Evolutionary conservation across 2,888 invertebrate genomes (phyloP).

Genomic region (Sphaerophoria taeniata): DNA sequence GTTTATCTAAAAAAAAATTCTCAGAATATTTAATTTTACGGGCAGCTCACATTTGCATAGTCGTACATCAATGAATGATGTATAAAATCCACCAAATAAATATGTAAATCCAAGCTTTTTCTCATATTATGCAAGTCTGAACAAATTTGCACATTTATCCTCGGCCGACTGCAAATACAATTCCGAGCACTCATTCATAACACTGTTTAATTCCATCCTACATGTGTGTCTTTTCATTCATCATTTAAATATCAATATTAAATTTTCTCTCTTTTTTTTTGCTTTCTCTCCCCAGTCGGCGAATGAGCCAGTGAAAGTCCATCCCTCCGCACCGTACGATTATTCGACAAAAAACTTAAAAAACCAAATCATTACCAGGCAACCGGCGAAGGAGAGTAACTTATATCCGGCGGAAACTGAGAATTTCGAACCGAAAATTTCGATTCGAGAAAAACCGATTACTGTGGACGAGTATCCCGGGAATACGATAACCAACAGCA

Average conservation of each 20-base stretch:
- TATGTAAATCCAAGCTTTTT: background rate
- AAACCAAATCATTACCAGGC: slow-evolving; percentile 79
- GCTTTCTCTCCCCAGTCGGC: slow-evolving; percentile 76
- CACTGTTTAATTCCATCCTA: background rate
- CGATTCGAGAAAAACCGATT: slow-evolving; percentile 75
- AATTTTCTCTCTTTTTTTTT: slow-evolving; percentile 17
- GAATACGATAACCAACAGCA: slow-evolving; percentile 51
- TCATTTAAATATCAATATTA: slow-evolving; percentile 14
- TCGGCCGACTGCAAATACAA: background rate
- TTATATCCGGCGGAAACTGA: slow-evolving; percentile 73
- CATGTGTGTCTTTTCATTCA: background rate
- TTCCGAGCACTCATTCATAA: background rate
- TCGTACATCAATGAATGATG: background rate
- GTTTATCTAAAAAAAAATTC: too few relatives aligned
- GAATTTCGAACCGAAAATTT: slow-evolving; percentile 75
- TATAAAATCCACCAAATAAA: background rate
- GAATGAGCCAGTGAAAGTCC: slow-evolving; percentile 80
- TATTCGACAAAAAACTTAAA: slow-evolving; percentile 79
- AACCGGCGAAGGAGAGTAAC: slow-evolving; percentile 57
- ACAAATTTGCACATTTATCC: slow-evolving; percentile 18
- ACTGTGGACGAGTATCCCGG: slow-evolving; percentile 65
- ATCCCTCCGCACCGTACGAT: slow-evolving; percentile 76
- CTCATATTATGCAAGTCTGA: slow-evolving; percentile 16
- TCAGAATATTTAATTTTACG: too few relatives aligned
- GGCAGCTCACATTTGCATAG: background rate